phyloP scores from a whole-genome alignment of 2,797 vertebrate species.

The Smutsia temminckii region DNA sequence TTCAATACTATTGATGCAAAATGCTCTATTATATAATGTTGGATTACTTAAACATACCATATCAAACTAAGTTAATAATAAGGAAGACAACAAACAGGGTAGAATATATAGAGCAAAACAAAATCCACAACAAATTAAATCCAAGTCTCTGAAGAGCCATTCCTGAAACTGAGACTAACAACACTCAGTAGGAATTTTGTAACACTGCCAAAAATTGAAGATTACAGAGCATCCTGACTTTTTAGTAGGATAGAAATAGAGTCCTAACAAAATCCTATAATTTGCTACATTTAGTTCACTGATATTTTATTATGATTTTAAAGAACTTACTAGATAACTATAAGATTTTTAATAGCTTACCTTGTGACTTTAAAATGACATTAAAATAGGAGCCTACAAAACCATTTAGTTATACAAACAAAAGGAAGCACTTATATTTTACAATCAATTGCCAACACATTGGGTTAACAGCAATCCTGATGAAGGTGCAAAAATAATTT shows the following conservation, averaged over 20 bases:
- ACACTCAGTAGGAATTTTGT: not conserved
- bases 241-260: not conserved
- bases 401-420: not conserved
- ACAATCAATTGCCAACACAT: not conserved
- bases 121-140: not conserved
- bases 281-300: not conserved
- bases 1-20: not conserved
- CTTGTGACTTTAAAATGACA: not conserved
- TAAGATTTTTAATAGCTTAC: not conserved
- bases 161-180: not conserved
- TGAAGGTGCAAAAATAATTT: not conserved
- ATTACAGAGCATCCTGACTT: not conserved
- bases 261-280: not conserved
- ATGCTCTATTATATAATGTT: not conserved
- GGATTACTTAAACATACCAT: not conserved
- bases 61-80: not conserved
- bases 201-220: not conserved
- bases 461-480: not conserved
- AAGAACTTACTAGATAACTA: not conserved
- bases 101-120: not conserved
- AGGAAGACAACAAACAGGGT: not conserved
- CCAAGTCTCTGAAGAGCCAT: not conserved
- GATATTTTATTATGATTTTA: not conserved
- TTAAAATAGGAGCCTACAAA: not conserved
- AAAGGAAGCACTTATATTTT: not conserved